These are phyloP conservation scores for Dissostichus mawsoni DNA, from an alignment of 2,113 vertebrate species.

Conservation along the genomic window DNA sequence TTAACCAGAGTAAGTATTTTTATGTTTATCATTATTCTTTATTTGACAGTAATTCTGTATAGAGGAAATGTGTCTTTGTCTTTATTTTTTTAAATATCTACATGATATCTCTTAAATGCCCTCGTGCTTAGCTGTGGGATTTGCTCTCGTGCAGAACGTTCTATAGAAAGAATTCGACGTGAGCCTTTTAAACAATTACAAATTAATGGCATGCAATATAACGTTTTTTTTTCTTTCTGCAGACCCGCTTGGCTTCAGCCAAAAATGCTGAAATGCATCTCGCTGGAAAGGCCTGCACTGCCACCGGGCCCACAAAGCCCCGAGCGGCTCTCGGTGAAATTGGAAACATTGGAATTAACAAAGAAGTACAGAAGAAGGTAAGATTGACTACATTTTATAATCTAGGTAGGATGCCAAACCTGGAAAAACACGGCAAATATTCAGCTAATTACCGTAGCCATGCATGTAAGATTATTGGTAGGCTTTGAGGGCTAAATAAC, in stretches of 20 bases:
- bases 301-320: constrained; percentile 65
- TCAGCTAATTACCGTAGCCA: no score
- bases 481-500: not conserved
- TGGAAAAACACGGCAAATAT: no score
- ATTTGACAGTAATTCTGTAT: fast-evolving
- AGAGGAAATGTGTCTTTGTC: not conserved
- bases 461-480: no score
- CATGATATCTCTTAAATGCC: not conserved
- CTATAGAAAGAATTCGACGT: not conserved
- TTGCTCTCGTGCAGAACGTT: not conserved
- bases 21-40: fast-evolving
- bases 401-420: no score
- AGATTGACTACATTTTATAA: not conserved
- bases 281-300: constrained; percentile 65
- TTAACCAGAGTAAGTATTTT: constrained; percentile 71
- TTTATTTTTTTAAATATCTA: not conserved
- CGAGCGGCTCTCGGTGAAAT: constrained; percentile 85
- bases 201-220: not conserved
- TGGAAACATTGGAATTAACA: constrained; percentile 69
- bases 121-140: constrained; percentile 1
- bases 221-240: not conserved
- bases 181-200: fast-evolving
- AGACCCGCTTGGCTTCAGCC: constrained; percentile 84
- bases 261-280: constrained; percentile 45
- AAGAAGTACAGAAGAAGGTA: constrained; percentile 76